Base-by-base conservation (phyloP, 2,113 vertebrate species). In the Aegypius monachus region DNA sequence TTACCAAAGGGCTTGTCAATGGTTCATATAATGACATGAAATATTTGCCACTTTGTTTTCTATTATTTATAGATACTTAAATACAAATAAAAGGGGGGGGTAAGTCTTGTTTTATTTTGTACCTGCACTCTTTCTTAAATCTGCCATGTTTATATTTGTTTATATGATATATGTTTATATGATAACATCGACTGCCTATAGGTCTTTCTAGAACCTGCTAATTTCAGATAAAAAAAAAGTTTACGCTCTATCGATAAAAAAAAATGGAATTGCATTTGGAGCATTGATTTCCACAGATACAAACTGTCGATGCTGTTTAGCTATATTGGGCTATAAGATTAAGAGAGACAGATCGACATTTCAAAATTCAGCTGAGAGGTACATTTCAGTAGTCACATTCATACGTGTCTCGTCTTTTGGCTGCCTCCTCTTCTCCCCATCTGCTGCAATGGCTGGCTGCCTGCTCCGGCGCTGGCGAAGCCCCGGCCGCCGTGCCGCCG, bases 361-460 rank as follows among this genome's bases (percentile, higher is more conserved):
- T 81, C 34, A 6, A 56, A 82, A 88, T 74, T 91, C 90, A 84
- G 68, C 68, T 53, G 80, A 91, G 96, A 96, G 78, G 31, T 73
- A 26, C 81, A 50, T 74, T 79, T 85, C 21, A 5, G 81, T 70
- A 68, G 77, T 16, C 95, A 81, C 77, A 91, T 86, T 95, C 93
- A 86, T 94, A 79, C 45, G 31, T 16, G 32, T 36, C 96, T 96
- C 7, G 12, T 91, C 93, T 97, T 91, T 97, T 97, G 97, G 97
- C 96, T 97, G 96, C 82, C 58, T 96, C 43, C 89, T 68, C n/a
- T 65, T 22, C 43, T 79, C 61, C 68, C 98, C 96, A 98, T 98
- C 97, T 98, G 97, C 92, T 93, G 85, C 81, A 15, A 59, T 97
- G 97, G 97, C 96, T 56, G 38, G 7, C 36, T 96, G 96, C 97